Base-by-base conservation (phyloP, 2,113 vertebrate species). In the Phainopepla nitens region DNA sequence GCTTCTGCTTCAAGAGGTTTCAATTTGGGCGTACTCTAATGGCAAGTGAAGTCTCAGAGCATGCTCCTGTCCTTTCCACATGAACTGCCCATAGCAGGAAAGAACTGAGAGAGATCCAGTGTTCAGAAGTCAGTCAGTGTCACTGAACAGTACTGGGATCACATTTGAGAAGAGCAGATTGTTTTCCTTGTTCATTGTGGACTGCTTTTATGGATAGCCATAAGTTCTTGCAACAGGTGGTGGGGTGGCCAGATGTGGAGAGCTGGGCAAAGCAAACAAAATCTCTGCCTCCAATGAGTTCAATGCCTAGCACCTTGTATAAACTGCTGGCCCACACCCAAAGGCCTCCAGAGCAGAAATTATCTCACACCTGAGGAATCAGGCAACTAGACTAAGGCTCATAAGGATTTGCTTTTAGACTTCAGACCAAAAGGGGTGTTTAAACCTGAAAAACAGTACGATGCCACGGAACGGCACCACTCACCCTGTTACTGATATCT, bases 351-450 rank as follows among this genome's bases (percentile, higher is more conserved):
- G 90, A 95, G 93, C 82, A 87, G 76, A 45, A 92, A 92, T 95
- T 82, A 91, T 92, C 86, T 86, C 90, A 88, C 82, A 94, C 89
- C 87, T 95, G 95, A 95, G 84, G 78, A 92, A 81, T 96, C 94
- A 89, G 96, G 96, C 82, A 95, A 49, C 81, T 94, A 73, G 91
- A 85, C 94, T 96, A 97, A 97, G 90, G 96, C 96, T 95, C 89
- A 19, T 77, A 87, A 91, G 66, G 91, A 82, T 91, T 81, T 91
- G 68, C 65, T 81, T 79, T 87, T 83, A 92, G 71, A 96, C 84
- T 95, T 93, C 90, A 81, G 89, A 94, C 90, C 45, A 54, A 82
- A 72, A 57, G 64, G 78, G 93, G 79, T 79, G 35, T 65, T 91
- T 86, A 80, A 85, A 64, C 82, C 88, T 94, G 93, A 89, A 91